Percentiles rank a stretch among this genome's conserved stretches.
These are phyloP conservation scores for Sphyrna mokarran DNA, from an alignment of 2,113 vertebrate genomes.

Conservation along the genomic window DNA sequence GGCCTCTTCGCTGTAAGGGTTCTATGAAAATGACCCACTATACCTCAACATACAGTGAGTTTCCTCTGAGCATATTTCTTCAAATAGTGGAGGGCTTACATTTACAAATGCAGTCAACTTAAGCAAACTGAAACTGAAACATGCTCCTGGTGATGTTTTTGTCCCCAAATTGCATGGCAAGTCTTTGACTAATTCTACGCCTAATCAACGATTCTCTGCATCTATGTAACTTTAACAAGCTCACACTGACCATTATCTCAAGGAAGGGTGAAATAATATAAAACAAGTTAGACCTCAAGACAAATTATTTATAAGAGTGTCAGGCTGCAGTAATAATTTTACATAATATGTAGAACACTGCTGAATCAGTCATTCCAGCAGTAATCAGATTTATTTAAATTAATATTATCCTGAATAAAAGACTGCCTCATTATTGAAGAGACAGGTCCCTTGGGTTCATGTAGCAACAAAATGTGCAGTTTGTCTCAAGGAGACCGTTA, in stretches of 20 bases:
- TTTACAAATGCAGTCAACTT: background rate
- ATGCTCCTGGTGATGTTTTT: background rate
- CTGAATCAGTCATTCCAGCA: constrained; percentile 24
- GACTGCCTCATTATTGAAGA: constrained; percentile 17
- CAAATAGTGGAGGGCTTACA: background rate
- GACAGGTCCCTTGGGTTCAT: background rate
- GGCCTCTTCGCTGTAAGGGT: too few relatives aligned
- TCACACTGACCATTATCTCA: constrained; percentile 19
- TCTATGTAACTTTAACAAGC: background rate
- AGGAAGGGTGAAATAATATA: background rate
- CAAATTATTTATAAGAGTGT: constrained; percentile 23
- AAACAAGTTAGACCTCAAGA: background rate
- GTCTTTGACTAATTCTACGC: constrained; percentile 12
- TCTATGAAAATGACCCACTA: background rate
- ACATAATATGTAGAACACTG: constrained; percentile 5
- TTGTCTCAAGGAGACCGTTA: background rate
- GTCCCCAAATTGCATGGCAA: background rate
- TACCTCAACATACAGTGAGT: background rate
- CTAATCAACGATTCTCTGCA: constrained; percentile 11
- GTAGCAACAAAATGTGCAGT: background rate
- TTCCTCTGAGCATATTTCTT: background rate
- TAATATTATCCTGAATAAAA: constrained; percentile 23
- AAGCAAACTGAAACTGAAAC: background rate
- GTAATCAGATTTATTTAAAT: constrained; percentile 36
- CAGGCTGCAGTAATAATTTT: constrained; percentile 5